Conservation (phyloP, 2,113 vertebrate genomes). For the Salvelinus sp. region DNA sequence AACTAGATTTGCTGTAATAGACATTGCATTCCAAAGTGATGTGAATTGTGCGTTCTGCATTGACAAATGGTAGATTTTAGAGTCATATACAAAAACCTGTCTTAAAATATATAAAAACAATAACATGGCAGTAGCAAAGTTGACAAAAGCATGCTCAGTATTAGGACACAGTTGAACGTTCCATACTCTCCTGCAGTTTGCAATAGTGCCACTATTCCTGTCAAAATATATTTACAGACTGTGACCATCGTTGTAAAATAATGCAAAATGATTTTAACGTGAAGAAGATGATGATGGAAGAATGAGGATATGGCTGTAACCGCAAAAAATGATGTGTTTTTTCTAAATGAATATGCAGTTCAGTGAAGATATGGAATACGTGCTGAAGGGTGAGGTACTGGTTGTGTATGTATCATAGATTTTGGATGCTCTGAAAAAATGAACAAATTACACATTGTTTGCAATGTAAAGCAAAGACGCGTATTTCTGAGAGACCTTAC, state of each 20-base stretch:
- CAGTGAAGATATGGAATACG: conserved; percentile 69
- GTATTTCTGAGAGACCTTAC: conserved; percentile 92
- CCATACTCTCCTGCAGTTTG: conserved; percentile 95
- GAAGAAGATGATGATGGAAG: conserved; percentile 51
- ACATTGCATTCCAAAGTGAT: conserved; percentile 98
- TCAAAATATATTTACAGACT: conserved; percentile 83
- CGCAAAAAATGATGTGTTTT: conserved; percentile 75
- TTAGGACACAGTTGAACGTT: conserved; percentile 92
- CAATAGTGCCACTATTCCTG: conserved; percentile 94
- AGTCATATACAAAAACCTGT: conserved; percentile 88
- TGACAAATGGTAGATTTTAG: conserved; percentile 98
- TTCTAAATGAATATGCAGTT: conserved; percentile 80
- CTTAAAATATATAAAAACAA: conserved; percentile 81
- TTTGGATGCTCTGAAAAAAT: conserved; percentile 90
- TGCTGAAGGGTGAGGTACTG: conserved; percentile 78
- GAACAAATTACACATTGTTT: conserved; percentile 75
- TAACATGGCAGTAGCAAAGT: conserved; percentile 83
- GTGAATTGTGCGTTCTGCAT: conserved; percentile 99
- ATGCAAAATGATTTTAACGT: conserved; percentile 67
- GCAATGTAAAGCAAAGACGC: conserved; percentile 88
- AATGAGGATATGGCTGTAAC: conserved; percentile 68
- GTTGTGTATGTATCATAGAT: conserved; percentile 87
- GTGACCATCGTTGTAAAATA: conserved; percentile 88
- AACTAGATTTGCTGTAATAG: conserved; percentile 91
- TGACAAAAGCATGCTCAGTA: conserved; percentile 97